These are phyloP conservation scores for Digitonthophagus gazella DNA, from an alignment of 2,888 invertebrate genomes.

Conservation along the genomic window DNA sequence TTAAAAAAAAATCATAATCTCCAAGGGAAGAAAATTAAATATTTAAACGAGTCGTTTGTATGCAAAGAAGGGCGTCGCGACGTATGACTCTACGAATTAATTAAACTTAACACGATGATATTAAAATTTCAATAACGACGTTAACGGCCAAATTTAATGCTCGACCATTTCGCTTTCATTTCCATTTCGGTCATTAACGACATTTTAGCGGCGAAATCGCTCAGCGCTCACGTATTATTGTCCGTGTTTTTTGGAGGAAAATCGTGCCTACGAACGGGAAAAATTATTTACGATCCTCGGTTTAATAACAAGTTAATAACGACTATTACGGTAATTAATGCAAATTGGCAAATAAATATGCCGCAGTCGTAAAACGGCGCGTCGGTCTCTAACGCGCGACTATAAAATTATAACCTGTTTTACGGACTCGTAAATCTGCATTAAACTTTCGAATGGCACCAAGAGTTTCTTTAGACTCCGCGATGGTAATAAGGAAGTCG, in stretches of 20 bases:
- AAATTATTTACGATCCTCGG: constrained; percentile 18
- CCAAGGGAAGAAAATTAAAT: constrained; percentile 7
- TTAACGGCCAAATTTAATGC: constrained; percentile 30
- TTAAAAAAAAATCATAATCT: not conserved
- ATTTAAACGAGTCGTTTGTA: constrained; percentile 1
- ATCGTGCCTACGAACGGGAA: not conserved
- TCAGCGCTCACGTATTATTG: not conserved
- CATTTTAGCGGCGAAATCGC: too few relatives aligned
- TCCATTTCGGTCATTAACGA: constrained; percentile 24
- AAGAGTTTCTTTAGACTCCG: not conserved
- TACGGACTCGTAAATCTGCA: constrained; percentile 25
- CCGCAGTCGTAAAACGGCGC: constrained; percentile 21
- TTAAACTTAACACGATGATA: constrained; percentile 40
- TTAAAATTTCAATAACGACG: constrained; percentile 43
- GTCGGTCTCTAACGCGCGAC: constrained; percentile 21
- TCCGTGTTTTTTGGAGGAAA: not conserved
- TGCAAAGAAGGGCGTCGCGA: constrained; percentile 8
- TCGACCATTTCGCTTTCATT: constrained; percentile 36
- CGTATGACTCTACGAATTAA: constrained; percentile 37
- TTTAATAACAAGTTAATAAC: constrained; percentile 21
- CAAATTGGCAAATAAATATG: constrained; percentile 25
- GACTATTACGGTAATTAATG: constrained; percentile 26
- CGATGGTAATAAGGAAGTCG: constrained; percentile 13
- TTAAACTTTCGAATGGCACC: constrained; percentile 15
- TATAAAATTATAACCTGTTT: constrained; percentile 27